Conservation (phyloP, 2,888 invertebrate species). For the Chymomyza amoena region DNA sequence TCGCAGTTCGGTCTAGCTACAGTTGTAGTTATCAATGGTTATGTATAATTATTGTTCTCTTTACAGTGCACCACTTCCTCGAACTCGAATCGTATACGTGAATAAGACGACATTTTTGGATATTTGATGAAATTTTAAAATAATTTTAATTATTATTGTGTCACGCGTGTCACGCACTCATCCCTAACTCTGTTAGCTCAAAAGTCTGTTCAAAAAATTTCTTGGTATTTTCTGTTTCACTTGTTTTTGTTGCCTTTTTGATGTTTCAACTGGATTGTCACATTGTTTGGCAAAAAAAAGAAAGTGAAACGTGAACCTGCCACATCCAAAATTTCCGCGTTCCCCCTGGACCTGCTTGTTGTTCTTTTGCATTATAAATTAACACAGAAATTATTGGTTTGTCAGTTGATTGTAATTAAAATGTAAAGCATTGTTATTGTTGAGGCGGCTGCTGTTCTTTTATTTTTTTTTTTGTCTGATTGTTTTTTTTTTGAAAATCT, state of each 20-base stretch:
- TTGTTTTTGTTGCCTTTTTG: conserved; percentile 22
- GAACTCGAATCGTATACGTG: no score
- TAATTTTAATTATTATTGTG: no score
- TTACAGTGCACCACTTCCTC: no score
- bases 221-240: no score
- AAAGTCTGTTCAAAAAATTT: no score
- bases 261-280: conserved; percentile 46
- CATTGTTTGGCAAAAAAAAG: neutral
- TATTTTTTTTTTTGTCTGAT: conserved; percentile 8
- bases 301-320: neutral
- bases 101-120: no score
- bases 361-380: conserved; percentile 31
- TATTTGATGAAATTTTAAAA: no score
- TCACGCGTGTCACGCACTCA: no score
- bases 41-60: no score
- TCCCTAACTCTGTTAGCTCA: no score
- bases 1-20: conserved; percentile 93
- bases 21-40: no score
- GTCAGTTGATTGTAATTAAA: conserved; percentile 38
- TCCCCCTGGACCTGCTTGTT: neutral
- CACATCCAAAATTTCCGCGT: neutral
- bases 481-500: conserved; percentile 45
- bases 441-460: conserved; percentile 8
- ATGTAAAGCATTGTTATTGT: neutral
- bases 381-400: conserved; percentile 41